Evolutionary conservation across 2,797 vertebrate species (phyloP), one percentile per base, ranked within the genome.

Genomic region (Phrynocephalus guinanensis): DNA sequence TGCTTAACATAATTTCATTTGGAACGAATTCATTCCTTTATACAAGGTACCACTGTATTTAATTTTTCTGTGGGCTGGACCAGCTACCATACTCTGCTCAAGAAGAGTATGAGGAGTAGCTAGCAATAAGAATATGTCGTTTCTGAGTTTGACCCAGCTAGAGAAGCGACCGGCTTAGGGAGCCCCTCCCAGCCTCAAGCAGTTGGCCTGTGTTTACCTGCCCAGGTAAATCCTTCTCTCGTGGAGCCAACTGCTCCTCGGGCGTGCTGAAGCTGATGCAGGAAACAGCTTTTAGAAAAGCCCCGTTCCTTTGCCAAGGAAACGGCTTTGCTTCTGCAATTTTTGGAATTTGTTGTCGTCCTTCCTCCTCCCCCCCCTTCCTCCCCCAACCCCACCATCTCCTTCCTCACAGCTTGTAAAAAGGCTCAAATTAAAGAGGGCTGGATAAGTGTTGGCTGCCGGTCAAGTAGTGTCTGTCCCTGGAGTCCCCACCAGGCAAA

Each of bases 331-430:
- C 38, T 26, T n/a, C 28, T 52, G 87, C 77, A 75, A 4, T 38
- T 22, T 67, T 9, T 13, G 82, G 60, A 10, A 50, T n/a, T 26
- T 13, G 28, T 16, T 56, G 52, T 13, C 38, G 38, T 44, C 38
- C 38, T 44, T 5, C 60, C 16, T 18, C 1, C n/a, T n/a, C 76
- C 13, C 30, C 28, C 15, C 28, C 11, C 6, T 28, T 28, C 3
- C 28, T 1, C 50, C 16, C 22, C n/a, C 68, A 18, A 3, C 76
- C 28, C 50, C 60, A 6, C 63, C 28, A 15, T 70, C 66, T 60
- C 26, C 5, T 10, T 77, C 67, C 76, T 75, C 15, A 44, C 78
- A 68, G 87, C 87, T 88, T 80, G 44, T 85, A 88, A 88, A 88
- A 81, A 0, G 70, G 83, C 83, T 88, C 60, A 50, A 75, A 44